A percentile compares a stretch with the other conserved stretches of the same genome.
Conservation (phyloP, 2,113 vertebrate species). For the Polypterus bichir region DNA sequence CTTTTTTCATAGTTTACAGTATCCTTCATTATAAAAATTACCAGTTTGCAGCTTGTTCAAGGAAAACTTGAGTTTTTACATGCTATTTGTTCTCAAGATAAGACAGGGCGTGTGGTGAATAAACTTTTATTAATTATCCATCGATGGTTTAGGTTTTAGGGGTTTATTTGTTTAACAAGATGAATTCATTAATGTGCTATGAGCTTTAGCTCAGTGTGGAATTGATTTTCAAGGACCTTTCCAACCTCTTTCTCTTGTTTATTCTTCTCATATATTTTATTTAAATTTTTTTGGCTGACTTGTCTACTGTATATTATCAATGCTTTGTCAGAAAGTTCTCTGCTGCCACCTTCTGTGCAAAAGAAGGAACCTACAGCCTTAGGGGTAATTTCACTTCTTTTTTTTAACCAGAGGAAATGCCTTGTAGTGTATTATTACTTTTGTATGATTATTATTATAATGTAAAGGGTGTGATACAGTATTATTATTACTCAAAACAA, state of each 20-base stretch:
- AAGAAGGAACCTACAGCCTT: too few relatives aligned
- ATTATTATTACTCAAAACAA: too few relatives aligned
- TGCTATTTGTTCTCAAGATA: not conserved
- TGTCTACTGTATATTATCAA: too few relatives aligned
- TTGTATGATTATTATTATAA: too few relatives aligned
- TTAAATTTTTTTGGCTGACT: conserved; percentile 1
- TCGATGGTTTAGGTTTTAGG: not conserved
- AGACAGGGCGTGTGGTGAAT: not conserved
- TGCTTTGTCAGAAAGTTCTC: conserved; percentile 14
- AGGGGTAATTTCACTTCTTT: too few relatives aligned
- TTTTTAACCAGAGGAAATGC: too few relatives aligned
- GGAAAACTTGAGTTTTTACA: conserved; percentile 23
- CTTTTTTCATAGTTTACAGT: conserved; percentile 27
- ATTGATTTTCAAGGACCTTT: not conserved
- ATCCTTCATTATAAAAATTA: conserved; percentile 36
- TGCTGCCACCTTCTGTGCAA: conserved; percentile 48
- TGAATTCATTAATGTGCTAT: conserved; percentile 13
- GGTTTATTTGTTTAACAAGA: conserved; percentile 2
- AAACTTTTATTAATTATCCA: conserved; percentile 11
- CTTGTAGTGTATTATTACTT: too few relatives aligned
- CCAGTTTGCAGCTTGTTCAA: conserved; percentile 21
- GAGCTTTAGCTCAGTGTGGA: not conserved
- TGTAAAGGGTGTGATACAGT: too few relatives aligned
- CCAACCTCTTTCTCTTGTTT: conserved; percentile 4
- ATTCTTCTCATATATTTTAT: not conserved